Base-by-base conservation (phyloP, 2,888 invertebrate genomes). In the Andrena dorsata region DNA sequence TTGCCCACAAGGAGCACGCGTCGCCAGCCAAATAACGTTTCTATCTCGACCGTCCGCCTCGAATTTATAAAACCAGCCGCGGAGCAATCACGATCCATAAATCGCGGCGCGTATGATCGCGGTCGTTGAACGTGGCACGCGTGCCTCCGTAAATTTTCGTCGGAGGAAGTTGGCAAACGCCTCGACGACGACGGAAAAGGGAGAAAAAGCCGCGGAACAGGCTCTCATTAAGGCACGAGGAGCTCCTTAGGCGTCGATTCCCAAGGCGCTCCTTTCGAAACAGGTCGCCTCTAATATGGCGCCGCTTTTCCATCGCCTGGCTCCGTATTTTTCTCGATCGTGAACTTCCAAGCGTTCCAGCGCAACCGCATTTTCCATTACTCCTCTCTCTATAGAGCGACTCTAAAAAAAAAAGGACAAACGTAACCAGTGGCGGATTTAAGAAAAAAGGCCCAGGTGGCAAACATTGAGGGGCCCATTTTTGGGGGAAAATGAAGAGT, bases 211-310 rank as follows among this genome's bases (percentile, higher is more conserved):
- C 74, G 51, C 8, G 66, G 68, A 35, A 69, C 63, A 66, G 23
- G 53, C n/a, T 63, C 84, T 84, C 75, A 64, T 82, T 80, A 82
- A 76, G 79, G 77, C 32, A 58, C 26, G 63, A 76, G 51, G 23
- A 76, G 64, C 73, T 81, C 74, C 84, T 72, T 65, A 74, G 82
- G 79, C 71, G 82, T 84, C 75, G 78, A 85, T 77, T 78, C 76
- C 80, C 72, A 76, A 78, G 72, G 69, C 71, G 79, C 81, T 83
- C 84, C 85, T 88, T 87, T 85, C 85, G 84, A 90, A 91, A 92
- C 90, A 83, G 84, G 85, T 85, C 84, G 88, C 74, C 28, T 88
- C 90, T 82, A 87, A 91, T 91, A 91, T 88, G 90, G 89, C 89
- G 87, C 89, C 91, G 91, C 88, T 90, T 90, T 91, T 91, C 89